Base-by-base conservation (phyloP, 2,888 invertebrate genomes). In the Chelonus formosanus region DNA sequence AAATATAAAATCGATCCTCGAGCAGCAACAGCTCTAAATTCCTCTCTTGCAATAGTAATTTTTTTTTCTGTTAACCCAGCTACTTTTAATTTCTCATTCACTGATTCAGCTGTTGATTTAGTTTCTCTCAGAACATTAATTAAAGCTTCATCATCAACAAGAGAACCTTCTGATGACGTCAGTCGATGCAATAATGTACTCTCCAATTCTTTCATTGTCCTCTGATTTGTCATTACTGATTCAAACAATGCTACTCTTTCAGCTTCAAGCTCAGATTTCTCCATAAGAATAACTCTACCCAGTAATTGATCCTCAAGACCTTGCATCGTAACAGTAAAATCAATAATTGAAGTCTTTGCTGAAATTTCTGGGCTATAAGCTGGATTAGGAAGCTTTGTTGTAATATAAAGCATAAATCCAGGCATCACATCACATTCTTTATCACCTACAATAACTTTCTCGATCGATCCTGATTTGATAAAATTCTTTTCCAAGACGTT, bases 391-490 rank as follows among this genome's bases (percentile, higher is more conserved):
- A 98, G 85, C 84, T 98, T 98, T 0, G 98, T 98, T 1, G 98
- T 98, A 58, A 98, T 94, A 79, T 97, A 98, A 3, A 98, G 86
- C 91, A 93, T 93, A 80, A 98, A 98, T 0, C 96, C 96, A 20
- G 94, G 94, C 91, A 97, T 93, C 0, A 98, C 96, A 79, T 98
- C 98, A 79, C 96, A 96, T 85, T 98, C 98, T 79, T 98, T 98
- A 82, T 98, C 98, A 0, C 96, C 96, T 0, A 96, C 93, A 48
- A 95, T 89, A 0, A 96, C 95, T 85, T 98, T 98, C 80, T 96
- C 95, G 71, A 97, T 97, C 6, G 95, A 94, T 58, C 98, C 98
- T 5, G 96, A 96, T 85, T 97, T 97, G 62, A 98, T 97, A 80
- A 97, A 98, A 85, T 98, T 98, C 84, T 97, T 98, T 81, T 98